phyloP scores from a whole-genome alignment of 2,888 invertebrate species.

The Acleris emargana region DNA sequence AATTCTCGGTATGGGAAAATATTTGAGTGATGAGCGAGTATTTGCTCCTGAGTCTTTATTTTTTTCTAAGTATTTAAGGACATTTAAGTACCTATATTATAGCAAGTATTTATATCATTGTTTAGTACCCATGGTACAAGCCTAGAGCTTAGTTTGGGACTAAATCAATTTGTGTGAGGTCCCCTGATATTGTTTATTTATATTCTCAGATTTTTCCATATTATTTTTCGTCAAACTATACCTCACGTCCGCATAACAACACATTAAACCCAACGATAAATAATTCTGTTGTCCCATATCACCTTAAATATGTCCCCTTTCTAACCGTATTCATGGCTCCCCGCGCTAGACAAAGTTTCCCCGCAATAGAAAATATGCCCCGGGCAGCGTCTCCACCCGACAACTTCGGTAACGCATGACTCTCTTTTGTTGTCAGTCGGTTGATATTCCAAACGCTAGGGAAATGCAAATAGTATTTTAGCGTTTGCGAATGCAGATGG shows the following conservation, averaged over 20 bases:
- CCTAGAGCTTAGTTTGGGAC: too few species aligned
- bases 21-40: too few species aligned
- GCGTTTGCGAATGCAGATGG: constrained; percentile 13
- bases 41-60: too few species aligned
- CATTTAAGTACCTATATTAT: too few species aligned
- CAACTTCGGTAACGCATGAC: constrained; percentile 35
- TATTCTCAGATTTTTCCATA: neutral
- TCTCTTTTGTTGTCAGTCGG: constrained; percentile 58
- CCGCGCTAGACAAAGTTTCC: constrained; percentile 26
- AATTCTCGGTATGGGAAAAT: too few species aligned
- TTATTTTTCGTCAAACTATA: neutral
- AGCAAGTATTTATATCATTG: too few species aligned
- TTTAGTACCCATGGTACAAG: too few species aligned
- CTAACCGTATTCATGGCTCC: constrained; percentile 11
- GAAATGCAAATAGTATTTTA: constrained; percentile 32
- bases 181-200: neutral
- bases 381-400: constrained; percentile 23
- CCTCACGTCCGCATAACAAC: neutral
- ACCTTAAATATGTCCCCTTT: neutral
- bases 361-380: constrained; percentile 38
- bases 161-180: too few species aligned
- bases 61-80: too few species aligned
- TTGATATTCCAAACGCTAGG: constrained; percentile 59
- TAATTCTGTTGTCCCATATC: neutral
- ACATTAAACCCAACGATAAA: neutral